Evolutionary conservation across 2,888 invertebrate genomes (phyloP).

Genomic region (Chymomyza fuscimana): DNA sequence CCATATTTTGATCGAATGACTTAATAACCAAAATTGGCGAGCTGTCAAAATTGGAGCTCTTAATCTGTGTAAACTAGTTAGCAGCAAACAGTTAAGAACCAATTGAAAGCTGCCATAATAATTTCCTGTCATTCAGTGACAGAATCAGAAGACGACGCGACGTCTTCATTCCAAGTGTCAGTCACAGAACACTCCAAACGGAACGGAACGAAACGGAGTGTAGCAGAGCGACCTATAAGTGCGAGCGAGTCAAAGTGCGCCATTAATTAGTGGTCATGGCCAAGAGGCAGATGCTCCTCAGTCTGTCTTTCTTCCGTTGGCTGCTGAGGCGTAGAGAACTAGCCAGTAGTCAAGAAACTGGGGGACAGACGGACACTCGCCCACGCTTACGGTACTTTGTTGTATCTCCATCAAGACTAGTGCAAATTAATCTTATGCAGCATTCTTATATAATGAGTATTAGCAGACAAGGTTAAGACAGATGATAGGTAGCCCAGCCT

Average conservation of each 20-base stretch:
- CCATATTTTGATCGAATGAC: background rate
- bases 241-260: slow-evolving; percentile 52
- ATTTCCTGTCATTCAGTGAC: slow-evolving; percentile 67
- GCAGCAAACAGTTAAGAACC: slow-evolving; percentile 44
- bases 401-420: slow-evolving; percentile 26
- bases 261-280: slow-evolving; percentile 63
- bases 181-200: slow-evolving; percentile 16
- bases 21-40: slow-evolving; percentile 4
- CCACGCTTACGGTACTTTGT: slow-evolving; percentile 70
- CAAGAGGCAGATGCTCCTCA: slow-evolving; percentile 24
- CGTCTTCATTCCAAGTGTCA: slow-evolving; percentile 14
- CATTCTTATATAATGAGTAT: slow-evolving; percentile 47
- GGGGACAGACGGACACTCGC: slow-evolving; percentile 37
- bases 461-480: slow-evolving; percentile 16
- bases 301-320: slow-evolving; percentile 7
- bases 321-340: slow-evolving; percentile 51
- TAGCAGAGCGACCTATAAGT: slow-evolving; percentile 35
- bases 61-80: slow-evolving; percentile 5
- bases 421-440: slow-evolving; percentile 61
- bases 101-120: slow-evolving; percentile 51
- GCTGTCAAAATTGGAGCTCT: slow-evolving; percentile 4
- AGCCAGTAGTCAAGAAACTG: slow-evolving; percentile 7
- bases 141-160: slow-evolving; percentile 41
- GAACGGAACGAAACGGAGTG: slow-evolving; percentile 20
- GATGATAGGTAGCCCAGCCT: slow-evolving; percentile 26